These are phyloP conservation scores for Apodemus agrarius DNA, from an alignment of 2,797 vertebrate species.

Conservation along the genomic window DNA sequence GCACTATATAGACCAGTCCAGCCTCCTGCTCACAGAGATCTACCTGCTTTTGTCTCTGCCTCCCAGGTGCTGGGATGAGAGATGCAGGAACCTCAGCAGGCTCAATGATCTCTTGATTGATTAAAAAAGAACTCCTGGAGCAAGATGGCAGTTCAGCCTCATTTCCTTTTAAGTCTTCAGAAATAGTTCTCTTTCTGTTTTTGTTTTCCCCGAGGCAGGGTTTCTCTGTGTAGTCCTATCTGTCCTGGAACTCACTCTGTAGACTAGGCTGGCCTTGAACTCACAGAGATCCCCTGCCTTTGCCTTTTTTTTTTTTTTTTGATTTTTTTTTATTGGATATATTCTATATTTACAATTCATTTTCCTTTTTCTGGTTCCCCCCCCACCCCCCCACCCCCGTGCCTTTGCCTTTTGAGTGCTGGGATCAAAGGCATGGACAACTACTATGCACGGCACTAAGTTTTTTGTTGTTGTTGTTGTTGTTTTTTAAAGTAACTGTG, in stretches of 20 bases:
- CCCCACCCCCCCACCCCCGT: too few species aligned
- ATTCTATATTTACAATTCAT: too few species aligned
- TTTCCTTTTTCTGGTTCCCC: too few species aligned
- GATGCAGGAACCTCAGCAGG: too few species aligned
- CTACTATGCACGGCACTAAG: too few species aligned
- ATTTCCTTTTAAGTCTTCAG: slow-evolving; percentile 15
- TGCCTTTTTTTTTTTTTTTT: too few species aligned
- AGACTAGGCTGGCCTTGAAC: neutral
- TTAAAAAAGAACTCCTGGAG: neutral
- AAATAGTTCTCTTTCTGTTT: neutral
- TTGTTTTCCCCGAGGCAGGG: neutral
- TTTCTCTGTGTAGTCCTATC: neutral
- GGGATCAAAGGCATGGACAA: neutral
- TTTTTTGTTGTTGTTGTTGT: neutral
- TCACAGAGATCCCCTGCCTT: neutral
- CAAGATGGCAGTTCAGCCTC: neutral
- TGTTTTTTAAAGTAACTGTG: neutral
- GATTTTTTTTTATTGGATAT: too few species aligned
- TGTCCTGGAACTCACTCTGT: neutral
- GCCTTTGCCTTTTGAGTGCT: neutral
- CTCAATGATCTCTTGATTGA: neutral
- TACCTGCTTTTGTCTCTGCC: neutral
- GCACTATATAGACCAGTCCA: neutral
- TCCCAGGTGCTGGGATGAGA: neutral
- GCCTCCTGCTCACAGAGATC: neutral